Conservation (phyloP, 2,113 vertebrate genomes). For the Thunnus thynnus region DNA sequence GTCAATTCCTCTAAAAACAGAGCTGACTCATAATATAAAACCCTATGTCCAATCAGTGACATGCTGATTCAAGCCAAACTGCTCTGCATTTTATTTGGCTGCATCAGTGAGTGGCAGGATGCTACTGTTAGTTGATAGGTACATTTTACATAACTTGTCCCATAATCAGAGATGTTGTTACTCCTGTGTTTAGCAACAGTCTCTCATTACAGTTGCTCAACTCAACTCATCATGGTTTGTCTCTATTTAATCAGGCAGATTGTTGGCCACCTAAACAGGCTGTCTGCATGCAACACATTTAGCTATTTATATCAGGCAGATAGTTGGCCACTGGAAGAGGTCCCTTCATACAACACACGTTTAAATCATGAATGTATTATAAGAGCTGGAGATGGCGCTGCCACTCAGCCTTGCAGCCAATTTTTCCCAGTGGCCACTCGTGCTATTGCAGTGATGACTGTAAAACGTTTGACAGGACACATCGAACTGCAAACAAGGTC, state of each 20-base stretch:
- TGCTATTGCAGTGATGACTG: too few species aligned
- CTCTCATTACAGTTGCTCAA: conserved; percentile 45
- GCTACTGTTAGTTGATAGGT: not conserved
- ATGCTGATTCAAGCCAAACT: not conserved
- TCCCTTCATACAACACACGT: conserved; percentile 13
- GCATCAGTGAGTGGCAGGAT: not conserved
- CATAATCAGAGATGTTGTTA: conserved; percentile 22
- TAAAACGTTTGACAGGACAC: too few species aligned
- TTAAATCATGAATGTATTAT: conserved; percentile 16
- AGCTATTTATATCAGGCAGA: conserved; percentile 51
- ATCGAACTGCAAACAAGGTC: too few species aligned
- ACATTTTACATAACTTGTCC: conserved; percentile 6
- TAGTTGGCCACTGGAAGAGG: conserved; percentile 10
- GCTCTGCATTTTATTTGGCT: not conserved
- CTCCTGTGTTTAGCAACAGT: conserved; percentile 38
- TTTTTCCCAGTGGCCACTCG: too few species aligned
- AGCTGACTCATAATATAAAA: too few species aligned
- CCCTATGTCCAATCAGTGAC: too few species aligned
- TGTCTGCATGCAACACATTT: conserved; percentile 20
- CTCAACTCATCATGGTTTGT: conserved; percentile 26
- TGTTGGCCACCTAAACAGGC: conserved; percentile 34
- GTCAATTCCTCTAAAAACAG: too few species aligned
- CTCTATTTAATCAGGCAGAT: conserved; percentile 45
- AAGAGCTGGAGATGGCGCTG: too few species aligned
- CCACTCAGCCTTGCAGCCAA: too few species aligned